These are phyloP conservation scores for Sternotherus odoratus DNA, from an alignment of 2,797 vertebrate species.

Conservation along the genomic window DNA sequence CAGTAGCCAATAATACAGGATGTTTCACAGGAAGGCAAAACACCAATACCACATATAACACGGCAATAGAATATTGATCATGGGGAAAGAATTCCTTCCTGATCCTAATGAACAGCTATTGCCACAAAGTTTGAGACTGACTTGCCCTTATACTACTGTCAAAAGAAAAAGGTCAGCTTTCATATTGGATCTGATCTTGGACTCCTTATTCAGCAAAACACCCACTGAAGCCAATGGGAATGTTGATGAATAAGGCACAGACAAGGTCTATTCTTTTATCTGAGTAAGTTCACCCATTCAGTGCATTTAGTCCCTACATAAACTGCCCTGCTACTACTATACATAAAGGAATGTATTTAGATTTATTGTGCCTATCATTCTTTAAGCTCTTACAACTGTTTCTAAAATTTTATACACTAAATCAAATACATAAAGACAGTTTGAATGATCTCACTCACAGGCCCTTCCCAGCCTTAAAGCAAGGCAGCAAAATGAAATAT, in stretches of 20 bases:
- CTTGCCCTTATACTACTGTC: neutral
- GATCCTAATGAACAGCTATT: neutral
- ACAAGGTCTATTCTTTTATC: conserved; percentile 1
- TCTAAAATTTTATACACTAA: conserved; percentile 36
- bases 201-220: neutral
- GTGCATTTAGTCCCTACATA: conserved; percentile 4
- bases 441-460: conserved; percentile 30
- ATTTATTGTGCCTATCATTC: conserved; percentile 37
- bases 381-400: conserved; percentile 20
- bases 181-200: neutral
- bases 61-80: neutral
- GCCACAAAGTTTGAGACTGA: neutral
- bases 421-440: conserved; percentile 39
- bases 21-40: neutral
- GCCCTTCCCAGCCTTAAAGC: conserved; percentile 25
- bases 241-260: neutral
- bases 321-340: neutral
- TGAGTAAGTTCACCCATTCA: conserved; percentile 18
- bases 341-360: conserved; percentile 6
- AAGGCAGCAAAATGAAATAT: neutral
- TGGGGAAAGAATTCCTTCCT: neutral
- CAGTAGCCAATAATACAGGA: neutral
- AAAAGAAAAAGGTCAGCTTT: neutral
- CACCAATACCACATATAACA: neutral
- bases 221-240: neutral